Conservation (phyloP, 2,888 invertebrate species). For the Mystacides longicornis region DNA sequence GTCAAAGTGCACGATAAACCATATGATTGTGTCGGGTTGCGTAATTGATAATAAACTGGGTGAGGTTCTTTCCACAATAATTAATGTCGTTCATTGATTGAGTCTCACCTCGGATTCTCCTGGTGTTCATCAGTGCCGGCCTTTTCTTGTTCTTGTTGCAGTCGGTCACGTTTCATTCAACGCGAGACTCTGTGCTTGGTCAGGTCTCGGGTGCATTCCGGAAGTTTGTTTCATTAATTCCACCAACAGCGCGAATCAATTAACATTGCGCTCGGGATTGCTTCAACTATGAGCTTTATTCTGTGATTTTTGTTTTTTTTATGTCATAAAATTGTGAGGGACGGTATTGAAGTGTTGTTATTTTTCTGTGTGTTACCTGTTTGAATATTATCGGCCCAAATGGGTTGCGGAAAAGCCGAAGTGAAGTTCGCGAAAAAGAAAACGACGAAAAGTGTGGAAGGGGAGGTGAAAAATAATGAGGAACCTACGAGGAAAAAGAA, state of each 20-base stretch:
- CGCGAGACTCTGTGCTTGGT: neutral
- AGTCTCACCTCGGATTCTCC: too few relatives aligned
- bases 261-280: neutral
- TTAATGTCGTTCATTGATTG: too few relatives aligned
- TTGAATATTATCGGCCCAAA: slow-evolving; percentile 28
- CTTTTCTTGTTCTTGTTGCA: too few relatives aligned
- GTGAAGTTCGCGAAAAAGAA: slow-evolving; percentile 27
- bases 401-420: slow-evolving; percentile 46
- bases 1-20: slow-evolving; percentile 8
- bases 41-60: too few relatives aligned
- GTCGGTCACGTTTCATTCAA: neutral
- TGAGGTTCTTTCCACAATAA: too few relatives aligned
- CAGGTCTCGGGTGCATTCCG: too few relatives aligned
- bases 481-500: slow-evolving; percentile 40
- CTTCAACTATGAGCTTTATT: neutral
- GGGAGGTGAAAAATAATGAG: slow-evolving; percentile 10
- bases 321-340: neutral
- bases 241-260: neutral
- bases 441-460: slow-evolving; percentile 8
- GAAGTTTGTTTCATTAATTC: too few relatives aligned
- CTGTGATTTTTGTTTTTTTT: too few relatives aligned
- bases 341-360: neutral
- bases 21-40: too few relatives aligned
- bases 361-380: neutral
- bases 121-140: too few relatives aligned